phyloP scores from a whole-genome alignment of 2,888 invertebrate species.

The Drosophila gaucha region DNA sequence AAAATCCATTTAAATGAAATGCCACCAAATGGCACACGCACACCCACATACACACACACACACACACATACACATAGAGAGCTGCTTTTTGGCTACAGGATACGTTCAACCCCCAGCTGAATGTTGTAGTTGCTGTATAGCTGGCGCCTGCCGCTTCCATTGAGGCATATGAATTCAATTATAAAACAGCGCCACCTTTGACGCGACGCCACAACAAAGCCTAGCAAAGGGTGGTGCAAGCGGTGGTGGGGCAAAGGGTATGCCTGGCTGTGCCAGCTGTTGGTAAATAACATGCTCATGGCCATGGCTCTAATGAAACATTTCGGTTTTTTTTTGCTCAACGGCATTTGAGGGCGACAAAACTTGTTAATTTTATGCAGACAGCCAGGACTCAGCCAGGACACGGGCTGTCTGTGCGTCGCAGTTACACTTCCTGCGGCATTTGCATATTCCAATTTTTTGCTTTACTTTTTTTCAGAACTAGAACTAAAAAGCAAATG shows the following conservation, averaged over 20 bases:
- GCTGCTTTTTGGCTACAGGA: neutral
- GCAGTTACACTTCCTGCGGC: slow-evolving; percentile 78
- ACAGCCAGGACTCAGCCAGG: slow-evolving; percentile 37
- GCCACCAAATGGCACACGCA: slow-evolving; percentile 45
- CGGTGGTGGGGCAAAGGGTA: neutral
- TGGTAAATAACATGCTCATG: slow-evolving; percentile 62
- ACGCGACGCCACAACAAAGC: slow-evolving; percentile 52
- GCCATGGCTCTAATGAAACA: slow-evolving; percentile 72
- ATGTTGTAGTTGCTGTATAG: slow-evolving; percentile 33
- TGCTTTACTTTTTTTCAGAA: slow-evolving; percentile 23
- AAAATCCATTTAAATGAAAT: slow-evolving; percentile 83
- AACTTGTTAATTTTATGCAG: slow-evolving; percentile 82
- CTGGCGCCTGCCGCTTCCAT: slow-evolving; percentile 56
- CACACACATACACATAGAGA: neutral
- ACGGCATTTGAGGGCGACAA: slow-evolving; percentile 22
- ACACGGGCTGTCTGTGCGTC: slow-evolving; percentile 49
- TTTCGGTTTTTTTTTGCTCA: slow-evolving; percentile 27
- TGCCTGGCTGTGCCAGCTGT: slow-evolving; percentile 43
- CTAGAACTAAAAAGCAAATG: slow-evolving; percentile 74
- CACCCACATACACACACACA: slow-evolving; percentile 4
- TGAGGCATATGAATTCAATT: slow-evolving; percentile 84
- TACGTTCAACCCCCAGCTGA: slow-evolving; percentile 17
- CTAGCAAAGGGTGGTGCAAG: neutral
- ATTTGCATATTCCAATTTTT: slow-evolving; percentile 78
- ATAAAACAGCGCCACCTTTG: slow-evolving; percentile 80